Percentiles rank a stretch among this genome's conserved stretches.
phyloP scores from a whole-genome alignment of 2,797 vertebrate genomes.

The Coluber constrictor region DNA sequence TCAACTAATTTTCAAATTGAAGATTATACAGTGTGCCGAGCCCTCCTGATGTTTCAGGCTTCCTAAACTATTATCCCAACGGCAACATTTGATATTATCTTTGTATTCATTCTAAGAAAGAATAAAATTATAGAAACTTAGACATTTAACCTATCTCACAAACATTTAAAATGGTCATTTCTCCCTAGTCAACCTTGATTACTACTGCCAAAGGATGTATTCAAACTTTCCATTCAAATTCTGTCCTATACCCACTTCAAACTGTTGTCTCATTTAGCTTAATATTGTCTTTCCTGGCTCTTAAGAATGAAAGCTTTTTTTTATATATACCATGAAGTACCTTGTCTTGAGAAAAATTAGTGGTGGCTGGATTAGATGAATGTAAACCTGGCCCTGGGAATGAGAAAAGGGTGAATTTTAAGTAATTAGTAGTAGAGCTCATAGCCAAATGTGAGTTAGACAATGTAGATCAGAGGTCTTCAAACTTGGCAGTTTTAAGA shows the following conservation, averaged over 20 bases:
- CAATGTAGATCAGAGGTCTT: background rate
- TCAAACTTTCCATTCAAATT: background rate
- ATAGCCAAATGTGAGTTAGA: background rate
- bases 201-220: background rate
- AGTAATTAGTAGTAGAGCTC: background rate
- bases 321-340: no score
- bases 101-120: background rate
- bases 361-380: background rate
- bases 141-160: background rate
- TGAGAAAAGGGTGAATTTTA: background rate
- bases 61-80: background rate
- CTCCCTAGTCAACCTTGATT: background rate
- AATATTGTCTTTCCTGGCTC: background rate
- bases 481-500: no score
- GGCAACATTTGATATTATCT: background rate
- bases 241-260: no score
- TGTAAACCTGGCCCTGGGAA: background rate
- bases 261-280: background rate
- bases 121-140: background rate
- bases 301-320: background rate
- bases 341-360: background rate
- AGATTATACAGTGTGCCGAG: background rate
- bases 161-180: background rate
- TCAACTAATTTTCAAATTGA: slow-evolving; percentile 3
- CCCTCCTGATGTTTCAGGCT: background rate